These are phyloP conservation scores for Falco naumanni DNA, from an alignment of 2,797 vertebrate genomes.

Conservation along the genomic window DNA sequence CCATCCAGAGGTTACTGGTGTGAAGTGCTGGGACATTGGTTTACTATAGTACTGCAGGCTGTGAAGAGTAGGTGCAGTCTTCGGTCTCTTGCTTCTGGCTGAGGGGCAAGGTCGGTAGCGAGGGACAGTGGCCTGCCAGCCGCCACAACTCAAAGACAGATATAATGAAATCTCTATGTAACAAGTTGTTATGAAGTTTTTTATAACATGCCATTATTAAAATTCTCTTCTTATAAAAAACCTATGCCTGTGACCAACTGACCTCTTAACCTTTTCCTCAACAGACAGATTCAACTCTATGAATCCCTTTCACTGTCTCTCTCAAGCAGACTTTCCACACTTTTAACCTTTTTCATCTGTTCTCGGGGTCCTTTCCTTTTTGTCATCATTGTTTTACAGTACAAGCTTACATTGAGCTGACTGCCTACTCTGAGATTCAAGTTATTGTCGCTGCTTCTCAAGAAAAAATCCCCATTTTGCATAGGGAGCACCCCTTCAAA, in stretches of 20 bases:
- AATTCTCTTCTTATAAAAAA: background rate
- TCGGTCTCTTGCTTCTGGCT: background rate
- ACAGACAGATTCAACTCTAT: background rate
- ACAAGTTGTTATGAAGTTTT: background rate
- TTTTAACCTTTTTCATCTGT: background rate
- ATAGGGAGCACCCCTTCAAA: background rate
- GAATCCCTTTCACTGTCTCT: background rate
- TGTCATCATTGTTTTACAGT: background rate
- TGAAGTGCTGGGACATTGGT: accelerated
- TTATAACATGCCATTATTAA: background rate
- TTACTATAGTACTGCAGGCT: background rate
- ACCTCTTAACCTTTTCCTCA: background rate
- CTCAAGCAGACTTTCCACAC: background rate
- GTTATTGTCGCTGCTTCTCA: background rate
- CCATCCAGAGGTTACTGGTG: background rate
- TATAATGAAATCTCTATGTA: background rate
- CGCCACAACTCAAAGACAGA: background rate
- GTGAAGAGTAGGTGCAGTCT: background rate
- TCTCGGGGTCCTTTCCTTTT: background rate
- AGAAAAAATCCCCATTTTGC: background rate
- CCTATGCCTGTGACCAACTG: background rate
- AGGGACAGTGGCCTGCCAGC: background rate
- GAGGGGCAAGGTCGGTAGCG: background rate
- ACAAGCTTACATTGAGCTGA: background rate
- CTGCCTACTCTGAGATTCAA: background rate